Evolutionary conservation across 2,113 vertebrate species (phyloP), one percentile per base, ranked within the genome.

Genomic region (Elephas maximus): DNA sequence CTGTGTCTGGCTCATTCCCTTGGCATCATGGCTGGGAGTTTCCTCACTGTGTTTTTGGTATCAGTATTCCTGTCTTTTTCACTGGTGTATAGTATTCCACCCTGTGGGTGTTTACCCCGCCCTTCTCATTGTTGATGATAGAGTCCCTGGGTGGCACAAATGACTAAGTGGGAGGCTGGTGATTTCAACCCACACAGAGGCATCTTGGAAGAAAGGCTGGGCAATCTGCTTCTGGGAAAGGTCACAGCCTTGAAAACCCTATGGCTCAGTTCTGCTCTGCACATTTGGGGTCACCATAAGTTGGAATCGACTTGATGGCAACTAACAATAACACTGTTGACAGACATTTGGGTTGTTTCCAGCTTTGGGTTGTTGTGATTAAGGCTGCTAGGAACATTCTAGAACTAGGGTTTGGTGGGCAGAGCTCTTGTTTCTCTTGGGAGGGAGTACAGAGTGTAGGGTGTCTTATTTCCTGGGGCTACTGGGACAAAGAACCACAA

Each of bases 21-120:
- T 48, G 5, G 83, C 26, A 51, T 45, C 14, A 9, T 18, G 23
- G 8, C 21, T 1, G 44, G 45, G 37, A 2, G 30, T 57, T 10
- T 45, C 17, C 3, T 37, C 33, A 4, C 4, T 1, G 8, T 1
- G 48, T 17, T 0, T 57, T 10, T 7, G 1, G 53, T 57, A 57
- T 57, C 53, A 15, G 53, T 57, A 57, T 1, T 1, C 53, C 53
- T 17, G 67, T 28, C 11, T 51, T 51, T 63, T 37, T 41, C 33
- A 3, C 11, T 73, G 24, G 14, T 23, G 26, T 48, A n/a, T 18
- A 18, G 18, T 20, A 3, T 20, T 24, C 30, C 41, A 51, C 37
- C 48, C 21, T 33, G 3, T 1, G 6, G 45, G 23, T n/a, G 3
- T 44, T 7, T 26, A 48, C 24, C 33, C 18, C 15, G 17, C 78